Evolutionary conservation across 2,797 vertebrate genomes (phyloP).

Genomic region (Danionella dracula): DNA sequence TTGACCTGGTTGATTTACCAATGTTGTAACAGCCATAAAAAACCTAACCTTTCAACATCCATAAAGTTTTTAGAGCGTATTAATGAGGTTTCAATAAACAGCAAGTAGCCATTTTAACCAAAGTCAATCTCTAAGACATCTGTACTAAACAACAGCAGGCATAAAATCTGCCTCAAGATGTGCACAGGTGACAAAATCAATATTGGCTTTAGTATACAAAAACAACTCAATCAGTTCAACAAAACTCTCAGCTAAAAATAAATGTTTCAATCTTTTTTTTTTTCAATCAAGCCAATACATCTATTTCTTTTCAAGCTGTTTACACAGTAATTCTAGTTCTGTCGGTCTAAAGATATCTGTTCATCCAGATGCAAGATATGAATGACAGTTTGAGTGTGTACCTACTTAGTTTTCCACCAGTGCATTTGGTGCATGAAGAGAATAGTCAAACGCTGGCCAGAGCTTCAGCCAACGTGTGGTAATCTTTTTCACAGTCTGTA

Average conservation of each 20-base stretch:
- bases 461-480: conserved; percentile 1
- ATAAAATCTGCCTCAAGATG: conserved; percentile 27
- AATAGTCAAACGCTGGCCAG: neutral
- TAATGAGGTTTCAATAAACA: conserved; percentile 42
- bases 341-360: conserved; percentile 19
- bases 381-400: conserved; percentile 1
- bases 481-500: conserved; percentile 16
- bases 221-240: conserved; percentile 30
- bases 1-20: too few species aligned
- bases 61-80: conserved; percentile 11
- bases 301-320: conserved; percentile 24
- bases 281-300: conserved; percentile 26
- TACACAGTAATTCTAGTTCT: conserved; percentile 30
- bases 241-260: conserved; percentile 37
- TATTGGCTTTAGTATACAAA: conserved; percentile 37
- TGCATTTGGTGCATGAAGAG: neutral
- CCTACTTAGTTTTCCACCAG: neutral
- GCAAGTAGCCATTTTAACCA: conserved; percentile 34
- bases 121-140: conserved; percentile 15
- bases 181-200: conserved; percentile 36
- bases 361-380: neutral
- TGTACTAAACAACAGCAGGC: neutral
- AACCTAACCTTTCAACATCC: conserved; percentile 30
- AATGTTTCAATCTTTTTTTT: conserved; percentile 10
- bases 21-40: too few species aligned